These are phyloP conservation scores for Chelonoidis abingdonii DNA, from an alignment of 2,113 vertebrate genomes.

Conservation along the genomic window DNA sequence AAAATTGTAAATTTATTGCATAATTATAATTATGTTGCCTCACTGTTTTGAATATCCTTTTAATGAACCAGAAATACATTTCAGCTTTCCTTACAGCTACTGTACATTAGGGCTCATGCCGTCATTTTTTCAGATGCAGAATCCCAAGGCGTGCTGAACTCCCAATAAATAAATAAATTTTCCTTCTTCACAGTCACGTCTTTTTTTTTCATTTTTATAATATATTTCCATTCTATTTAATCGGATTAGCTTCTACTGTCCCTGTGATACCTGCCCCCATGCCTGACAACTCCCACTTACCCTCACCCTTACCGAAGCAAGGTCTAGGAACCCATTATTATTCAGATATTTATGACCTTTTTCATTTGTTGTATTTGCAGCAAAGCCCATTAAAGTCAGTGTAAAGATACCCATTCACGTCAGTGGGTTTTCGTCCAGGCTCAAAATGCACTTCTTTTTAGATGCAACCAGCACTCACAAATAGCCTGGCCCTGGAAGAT, in stretches of 20 bases:
- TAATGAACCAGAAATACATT: background rate
- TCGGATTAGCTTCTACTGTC: background rate
- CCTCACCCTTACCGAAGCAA: background rate
- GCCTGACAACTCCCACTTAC: background rate
- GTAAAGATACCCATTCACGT: background rate
- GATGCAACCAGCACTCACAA: background rate
- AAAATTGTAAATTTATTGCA: background rate
- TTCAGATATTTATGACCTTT: background rate
- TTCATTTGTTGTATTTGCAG: background rate
- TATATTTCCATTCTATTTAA: background rate
- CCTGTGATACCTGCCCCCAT: background rate
- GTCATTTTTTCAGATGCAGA: background rate
- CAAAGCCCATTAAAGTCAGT: background rate
- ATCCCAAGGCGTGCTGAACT: background rate
- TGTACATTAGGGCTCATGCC: background rate
- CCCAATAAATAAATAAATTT: background rate
- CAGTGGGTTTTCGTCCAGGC: background rate
- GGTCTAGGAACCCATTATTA: background rate
- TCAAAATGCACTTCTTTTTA: background rate
- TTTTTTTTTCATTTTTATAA: background rate
- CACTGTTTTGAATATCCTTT: background rate
- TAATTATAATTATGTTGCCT: background rate
- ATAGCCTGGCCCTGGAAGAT: background rate
- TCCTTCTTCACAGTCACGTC: background rate
- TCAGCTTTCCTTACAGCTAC: background rate